These are phyloP conservation scores for Drosophila incognita DNA, from an alignment of 2,888 invertebrate species.

Conservation along the genomic window DNA sequence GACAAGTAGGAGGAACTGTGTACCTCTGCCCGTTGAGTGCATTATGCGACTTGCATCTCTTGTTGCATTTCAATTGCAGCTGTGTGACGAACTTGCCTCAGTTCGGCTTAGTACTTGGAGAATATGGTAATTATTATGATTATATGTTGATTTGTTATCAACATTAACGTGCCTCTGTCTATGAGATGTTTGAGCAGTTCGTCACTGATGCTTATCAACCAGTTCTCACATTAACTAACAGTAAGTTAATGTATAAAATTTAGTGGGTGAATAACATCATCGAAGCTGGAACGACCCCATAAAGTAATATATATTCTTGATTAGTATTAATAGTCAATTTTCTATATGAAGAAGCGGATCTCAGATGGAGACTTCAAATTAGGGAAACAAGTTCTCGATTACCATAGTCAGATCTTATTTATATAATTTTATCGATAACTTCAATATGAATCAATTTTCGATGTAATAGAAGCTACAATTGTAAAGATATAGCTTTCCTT, in stretches of 20 bases:
- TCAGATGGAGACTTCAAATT: neutral
- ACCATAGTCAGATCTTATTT: neutral
- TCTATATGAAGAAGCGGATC: neutral
- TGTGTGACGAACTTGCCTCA: conserved; percentile 5
- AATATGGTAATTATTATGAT: neutral
- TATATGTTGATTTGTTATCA: neutral
- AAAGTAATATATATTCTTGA: neutral
- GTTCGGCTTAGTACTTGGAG: neutral
- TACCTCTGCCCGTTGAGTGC: conserved; percentile 59
- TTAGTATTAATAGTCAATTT: neutral
- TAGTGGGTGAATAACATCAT: neutral
- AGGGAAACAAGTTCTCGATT: neutral
- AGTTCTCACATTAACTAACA: neutral
- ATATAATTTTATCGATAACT: neutral
- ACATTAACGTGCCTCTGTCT: neutral
- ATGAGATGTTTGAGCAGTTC: neutral
- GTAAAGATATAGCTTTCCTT: neutral
- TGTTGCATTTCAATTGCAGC: conserved; percentile 49
- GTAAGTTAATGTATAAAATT: neutral
- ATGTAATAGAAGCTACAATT: too few species aligned
- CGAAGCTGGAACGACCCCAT: neutral
- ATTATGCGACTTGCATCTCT: conserved; percentile 36
- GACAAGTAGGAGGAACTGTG: conserved; percentile 51
- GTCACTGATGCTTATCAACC: neutral
- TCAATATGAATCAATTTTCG: too few species aligned